These are phyloP conservation scores for Scrobipalpa costella DNA, from an alignment of 2,888 invertebrate species.

Conservation along the genomic window DNA sequence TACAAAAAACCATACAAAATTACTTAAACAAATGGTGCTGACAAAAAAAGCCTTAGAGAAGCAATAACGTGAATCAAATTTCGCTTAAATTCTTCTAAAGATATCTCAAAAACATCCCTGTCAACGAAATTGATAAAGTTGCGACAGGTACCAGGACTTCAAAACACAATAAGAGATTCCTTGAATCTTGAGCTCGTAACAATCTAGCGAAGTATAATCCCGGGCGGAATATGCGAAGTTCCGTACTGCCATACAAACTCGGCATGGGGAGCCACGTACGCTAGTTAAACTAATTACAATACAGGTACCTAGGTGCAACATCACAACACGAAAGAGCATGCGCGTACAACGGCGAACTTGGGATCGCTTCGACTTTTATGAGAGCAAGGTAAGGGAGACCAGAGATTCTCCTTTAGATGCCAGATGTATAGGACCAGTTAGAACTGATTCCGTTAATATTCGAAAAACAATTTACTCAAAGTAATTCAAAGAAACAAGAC, in stretches of 20 bases:
- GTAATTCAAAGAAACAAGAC: too few species aligned
- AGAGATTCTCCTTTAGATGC: background rate
- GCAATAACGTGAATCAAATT: background rate
- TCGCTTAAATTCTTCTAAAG: background rate
- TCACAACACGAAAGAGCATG: slow-evolving; percentile 62
- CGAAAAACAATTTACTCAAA: too few species aligned
- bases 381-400: slow-evolving; percentile 31
- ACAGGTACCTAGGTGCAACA: slow-evolving; percentile 70
- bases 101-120: background rate
- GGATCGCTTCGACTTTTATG: slow-evolving; percentile 53
- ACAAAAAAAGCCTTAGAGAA: too few species aligned
- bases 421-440: too few species aligned
- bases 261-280: slow-evolving; percentile 42
- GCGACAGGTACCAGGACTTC: background rate
- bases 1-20: too few species aligned
- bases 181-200: slow-evolving; percentile 24
- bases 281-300: slow-evolving; percentile 74
- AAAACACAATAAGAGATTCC: slow-evolving; percentile 2
- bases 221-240: slow-evolving; percentile 10
- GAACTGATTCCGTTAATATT: too few species aligned
- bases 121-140: background rate
- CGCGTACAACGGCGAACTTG: slow-evolving; percentile 61
- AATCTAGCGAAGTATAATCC: slow-evolving; percentile 20
- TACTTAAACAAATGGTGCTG: too few species aligned
- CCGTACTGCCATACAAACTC: slow-evolving; percentile 21